Percentiles rank a stretch among this genome's conserved stretches.
Evolutionary conservation across 1,140 invertebrate species (phyloP).

Genomic region (Harpegnathos saltator): DNA sequence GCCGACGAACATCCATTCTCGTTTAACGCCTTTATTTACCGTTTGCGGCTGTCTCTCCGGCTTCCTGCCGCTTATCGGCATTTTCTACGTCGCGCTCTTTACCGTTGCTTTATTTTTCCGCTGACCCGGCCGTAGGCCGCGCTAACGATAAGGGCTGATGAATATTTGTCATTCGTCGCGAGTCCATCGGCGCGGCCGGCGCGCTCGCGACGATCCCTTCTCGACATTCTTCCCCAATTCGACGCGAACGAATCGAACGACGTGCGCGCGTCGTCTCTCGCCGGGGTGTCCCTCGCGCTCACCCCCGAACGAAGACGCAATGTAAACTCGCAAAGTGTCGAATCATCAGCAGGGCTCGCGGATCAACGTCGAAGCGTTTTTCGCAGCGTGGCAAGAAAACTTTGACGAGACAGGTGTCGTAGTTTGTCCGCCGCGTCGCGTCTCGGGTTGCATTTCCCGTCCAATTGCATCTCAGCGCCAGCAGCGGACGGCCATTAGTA

Average conservation of each 20-base stretch:
- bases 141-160: slow-evolving; percentile 41
- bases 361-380: too few species aligned
- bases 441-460: background rate
- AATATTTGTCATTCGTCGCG: slow-evolving; percentile 47
- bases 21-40: slow-evolving; percentile 85
- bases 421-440: background rate
- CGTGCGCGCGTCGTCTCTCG: too few species aligned
- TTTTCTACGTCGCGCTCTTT: slow-evolving; percentile 42
- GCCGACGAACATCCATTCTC: slow-evolving; percentile 83
- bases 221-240: too few species aligned
- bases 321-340: too few species aligned
- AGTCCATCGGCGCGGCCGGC: background rate
- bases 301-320: too few species aligned
- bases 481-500: slow-evolving; percentile 10
- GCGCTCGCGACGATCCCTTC: too few species aligned
- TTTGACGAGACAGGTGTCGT: slow-evolving; percentile 23
- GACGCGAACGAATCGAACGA: too few species aligned
- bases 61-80: slow-evolving; percentile 57
- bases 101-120: slow-evolving; percentile 35
- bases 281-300: too few species aligned
- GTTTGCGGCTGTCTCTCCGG: slow-evolving; percentile 66
- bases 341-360: too few species aligned
- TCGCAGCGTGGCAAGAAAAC: background rate
- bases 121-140: background rate
- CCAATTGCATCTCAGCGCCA: slow-evolving; percentile 20